Base-by-base conservation (phyloP, 1,140 invertebrate genomes). In the Latrodectus geometricus region DNA sequence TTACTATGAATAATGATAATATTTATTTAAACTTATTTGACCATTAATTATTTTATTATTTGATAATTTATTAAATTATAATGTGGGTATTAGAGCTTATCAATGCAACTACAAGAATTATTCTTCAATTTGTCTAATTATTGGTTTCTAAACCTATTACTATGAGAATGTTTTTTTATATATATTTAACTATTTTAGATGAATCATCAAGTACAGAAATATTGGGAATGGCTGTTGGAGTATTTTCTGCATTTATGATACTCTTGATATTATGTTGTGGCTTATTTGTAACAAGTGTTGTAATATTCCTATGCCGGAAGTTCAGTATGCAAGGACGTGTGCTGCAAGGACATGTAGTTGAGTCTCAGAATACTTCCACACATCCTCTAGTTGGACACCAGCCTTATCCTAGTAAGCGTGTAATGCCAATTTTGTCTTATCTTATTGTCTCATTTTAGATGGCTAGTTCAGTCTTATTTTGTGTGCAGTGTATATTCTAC, bases 251-350 rank as follows among this genome's bases (percentile, higher is more conserved):
- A 52, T 92, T 93, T 73, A 93, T 95, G 35, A 94, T 93, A 88
- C 91, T 93, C 50, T 91, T 94, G 87, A 91, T 96, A 88, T 17
- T 61, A 61, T 92, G 94, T 81, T 91, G 89, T 88, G 93, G 93
- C 86, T 93, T 94, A n/a, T 92, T 93, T 80, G 93, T 94, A 17
- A 93, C 94, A 65, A 93, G 93, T 50, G 91, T 94, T 14, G 93
- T 94, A n/a, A 93, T 95, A 88, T 96, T 95, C 91, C 93, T 95
- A 88, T 96, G 95, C 90, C 93, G 95, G 50, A 93, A 94, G 84
- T 92, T 93, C 50, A 87, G 82, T 12, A 14, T 79, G 35, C 56
- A 68, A 12, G 35, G n/a, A 12, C 78, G 23, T 75, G 70, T 56
- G 20, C 61, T 85, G 14, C 81, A 78, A 77, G 74, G 72, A 14